Percentiles rank a stretch among this genome's conserved stretches.
These are phyloP conservation scores for Gorsachius magnificus DNA, from an alignment of 2,797 vertebrate species.

Conservation along the genomic window DNA sequence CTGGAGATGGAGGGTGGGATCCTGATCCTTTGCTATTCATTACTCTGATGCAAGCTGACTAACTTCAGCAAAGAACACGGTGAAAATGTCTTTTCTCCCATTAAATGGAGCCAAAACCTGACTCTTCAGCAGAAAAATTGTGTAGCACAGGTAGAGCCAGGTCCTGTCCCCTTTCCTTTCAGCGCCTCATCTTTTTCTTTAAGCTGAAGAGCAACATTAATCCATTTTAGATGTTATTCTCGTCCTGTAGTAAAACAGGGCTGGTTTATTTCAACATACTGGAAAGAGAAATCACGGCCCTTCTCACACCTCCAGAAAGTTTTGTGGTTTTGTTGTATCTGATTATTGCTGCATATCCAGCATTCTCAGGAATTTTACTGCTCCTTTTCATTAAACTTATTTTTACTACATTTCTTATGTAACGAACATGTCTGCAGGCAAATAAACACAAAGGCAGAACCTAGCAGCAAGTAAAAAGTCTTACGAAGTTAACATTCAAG, in stretches of 20 bases:
- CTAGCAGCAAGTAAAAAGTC: neutral
- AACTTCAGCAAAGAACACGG: neutral
- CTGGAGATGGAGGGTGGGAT: neutral
- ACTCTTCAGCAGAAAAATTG: neutral
- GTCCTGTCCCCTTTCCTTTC: neutral
- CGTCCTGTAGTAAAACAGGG: neutral
- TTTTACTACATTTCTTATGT: neutral
- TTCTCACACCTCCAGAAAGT: neutral
- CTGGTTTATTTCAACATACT: neutral
- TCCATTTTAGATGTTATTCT: neutral
- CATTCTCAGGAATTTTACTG: neutral
- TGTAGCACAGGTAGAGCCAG: neutral
- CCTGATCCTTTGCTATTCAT: neutral
- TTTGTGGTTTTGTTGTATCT: neutral
- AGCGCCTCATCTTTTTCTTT: neutral
- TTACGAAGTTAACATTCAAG: neutral
- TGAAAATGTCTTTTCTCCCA: neutral
- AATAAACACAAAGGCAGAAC: neutral
- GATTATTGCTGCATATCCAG: neutral
- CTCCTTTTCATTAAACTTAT: neutral
- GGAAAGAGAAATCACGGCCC: neutral
- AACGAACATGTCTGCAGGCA: neutral
- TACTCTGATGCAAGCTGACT: neutral
- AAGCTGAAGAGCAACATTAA: neutral
- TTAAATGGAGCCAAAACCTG: neutral